Base-by-base conservation (phyloP, 2,113 vertebrate genomes). In the Thalassarche chlororhynchos region DNA sequence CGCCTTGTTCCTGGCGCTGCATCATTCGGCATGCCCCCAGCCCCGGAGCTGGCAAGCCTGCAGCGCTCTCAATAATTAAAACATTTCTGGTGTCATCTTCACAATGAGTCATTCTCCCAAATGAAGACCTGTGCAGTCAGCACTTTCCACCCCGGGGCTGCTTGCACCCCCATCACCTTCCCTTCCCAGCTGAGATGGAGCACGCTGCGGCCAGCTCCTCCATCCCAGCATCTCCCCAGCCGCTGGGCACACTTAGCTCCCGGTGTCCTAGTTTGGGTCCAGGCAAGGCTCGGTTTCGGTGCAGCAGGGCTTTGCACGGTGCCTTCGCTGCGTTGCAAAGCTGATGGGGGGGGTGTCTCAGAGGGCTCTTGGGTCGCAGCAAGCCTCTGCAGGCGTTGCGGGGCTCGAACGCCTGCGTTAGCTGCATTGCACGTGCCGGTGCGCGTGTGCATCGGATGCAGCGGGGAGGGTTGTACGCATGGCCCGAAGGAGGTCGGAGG, bases 1-100 rank as follows among this genome's bases (percentile, higher is more conserved):
- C 24, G 2, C 64, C 2, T 1, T 4, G 12, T 12, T 57, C 81
- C 69, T 1, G 0, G 17, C 0, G 2, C 42, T 32, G 44, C 38
- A 5, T 18, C 62, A 1, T 6, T 2, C 5, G 1, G 3, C 0
- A 1, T 34, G 44, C 61, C 46, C 92, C 42, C 54, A 13, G 69
- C 65, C 78, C 38, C 4, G 25, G 38, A 18, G 57, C 82, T 51
- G 86, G n/a, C 28, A 16, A 61, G 31, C 62, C 90, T 46, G 61
- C 92, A 38, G 20, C 0, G 3, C 55, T n/a, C 74, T 93, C 93
- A 85, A 40, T 77, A 91, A 91, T 84, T 89, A 1, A 95, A 92
- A 49, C 75, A 8, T 78, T 60, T 62, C 90, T 5, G 26, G 68
- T 93, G 86, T 90, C 90, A 74, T 34, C 20, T 19, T 40, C n/a